Conservation (phyloP, 2,797 vertebrate species). For the Picus viridis region DNA sequence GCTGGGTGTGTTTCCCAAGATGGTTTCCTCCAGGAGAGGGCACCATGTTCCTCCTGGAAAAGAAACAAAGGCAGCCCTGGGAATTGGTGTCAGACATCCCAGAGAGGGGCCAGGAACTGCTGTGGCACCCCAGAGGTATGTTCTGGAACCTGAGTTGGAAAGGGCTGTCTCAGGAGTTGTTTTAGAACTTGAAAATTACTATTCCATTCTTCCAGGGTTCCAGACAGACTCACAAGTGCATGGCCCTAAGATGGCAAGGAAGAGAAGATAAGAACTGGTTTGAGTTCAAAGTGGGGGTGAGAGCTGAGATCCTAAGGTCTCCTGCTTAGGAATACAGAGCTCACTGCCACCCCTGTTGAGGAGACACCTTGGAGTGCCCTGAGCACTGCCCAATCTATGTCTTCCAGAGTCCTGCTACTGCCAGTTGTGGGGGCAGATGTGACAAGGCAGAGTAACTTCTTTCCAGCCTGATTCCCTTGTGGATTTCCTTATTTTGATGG, state of each 20-base stretch:
- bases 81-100: neutral
- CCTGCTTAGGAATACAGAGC: neutral
- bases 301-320: neutral
- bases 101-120: neutral
- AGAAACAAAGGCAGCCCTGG: neutral
- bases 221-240: neutral
- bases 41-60: conserved; percentile 55
- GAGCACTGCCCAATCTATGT: neutral
- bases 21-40: conserved; percentile 64
- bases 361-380: neutral
- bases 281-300: neutral
- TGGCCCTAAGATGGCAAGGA: neutral
- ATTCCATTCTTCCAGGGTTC: neutral
- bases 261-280: neutral
- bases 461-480: neutral
- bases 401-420: neutral
- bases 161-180: neutral
- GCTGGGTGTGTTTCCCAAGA: neutral
- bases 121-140: neutral
- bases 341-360: neutral
- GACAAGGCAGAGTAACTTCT: neutral
- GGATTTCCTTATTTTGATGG: neutral
- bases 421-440: neutral
- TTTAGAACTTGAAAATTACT: neutral
- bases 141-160: neutral